Evolutionary conservation across 2,797 vertebrate genomes (phyloP).

Genomic region (Molossus molossus): DNA sequence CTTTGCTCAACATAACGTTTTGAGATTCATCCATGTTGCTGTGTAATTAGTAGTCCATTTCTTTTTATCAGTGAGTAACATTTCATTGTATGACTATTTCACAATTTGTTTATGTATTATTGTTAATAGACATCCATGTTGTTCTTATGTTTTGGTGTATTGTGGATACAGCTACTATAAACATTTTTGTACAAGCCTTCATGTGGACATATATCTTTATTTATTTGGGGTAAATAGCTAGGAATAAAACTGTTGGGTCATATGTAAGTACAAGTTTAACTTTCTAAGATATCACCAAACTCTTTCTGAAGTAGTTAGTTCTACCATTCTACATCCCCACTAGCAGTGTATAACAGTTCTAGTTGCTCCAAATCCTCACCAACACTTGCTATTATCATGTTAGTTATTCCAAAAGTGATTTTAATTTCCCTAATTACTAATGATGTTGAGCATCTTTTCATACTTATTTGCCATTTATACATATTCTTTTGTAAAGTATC

Average conservation of each 20-base stretch:
- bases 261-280: neutral
- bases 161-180: neutral
- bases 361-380: neutral
- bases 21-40: neutral
- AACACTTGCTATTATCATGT: neutral
- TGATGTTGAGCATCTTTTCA: slow-evolving; percentile 9
- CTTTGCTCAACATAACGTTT: slow-evolving; percentile 29
- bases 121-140: neutral
- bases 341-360: neutral
- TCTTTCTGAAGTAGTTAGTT: neutral
- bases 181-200: neutral
- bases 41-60: neutral
- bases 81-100: neutral
- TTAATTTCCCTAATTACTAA: neutral
- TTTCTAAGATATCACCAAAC: neutral
- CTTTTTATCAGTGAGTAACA: neutral
- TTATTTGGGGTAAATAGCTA: slow-evolving; percentile 4
- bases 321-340: neutral
- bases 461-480: neutral
- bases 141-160: neutral
- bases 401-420: neutral
- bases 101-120: neutral
- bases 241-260: neutral
- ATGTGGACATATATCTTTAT: neutral
- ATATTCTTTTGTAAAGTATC: neutral